phyloP scores from a whole-genome alignment of 2,888 invertebrate species.

The Scaptomyza parva region DNA sequence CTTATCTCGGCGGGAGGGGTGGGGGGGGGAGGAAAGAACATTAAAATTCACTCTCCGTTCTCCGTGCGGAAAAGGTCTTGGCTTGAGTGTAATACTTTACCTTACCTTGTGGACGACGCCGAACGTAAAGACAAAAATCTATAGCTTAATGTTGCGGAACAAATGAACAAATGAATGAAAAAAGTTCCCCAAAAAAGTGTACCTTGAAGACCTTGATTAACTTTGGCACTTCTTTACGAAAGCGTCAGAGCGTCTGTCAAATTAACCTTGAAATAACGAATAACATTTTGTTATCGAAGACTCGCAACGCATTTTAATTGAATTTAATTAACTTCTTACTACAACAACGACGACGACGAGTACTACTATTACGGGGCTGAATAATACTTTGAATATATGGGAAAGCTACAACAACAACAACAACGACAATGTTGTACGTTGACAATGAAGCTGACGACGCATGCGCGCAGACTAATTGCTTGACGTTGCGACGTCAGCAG shows the following conservation, averaged over 20 bases:
- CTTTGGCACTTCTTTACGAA: slow-evolving; percentile 71
- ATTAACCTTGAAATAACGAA: slow-evolving; percentile 77
- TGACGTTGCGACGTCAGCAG: slow-evolving; percentile 10
- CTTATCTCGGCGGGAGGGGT: no score
- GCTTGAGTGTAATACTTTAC: slow-evolving; percentile 52
- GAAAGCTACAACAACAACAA: slow-evolving; percentile 52
- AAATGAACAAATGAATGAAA: slow-evolving; percentile 57
- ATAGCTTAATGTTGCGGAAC: slow-evolving; percentile 72
- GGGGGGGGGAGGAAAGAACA: no score
- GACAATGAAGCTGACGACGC: slow-evolving; percentile 77
- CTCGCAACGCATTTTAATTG: slow-evolving; percentile 78
- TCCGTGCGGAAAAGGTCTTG: slow-evolving; percentile 50
- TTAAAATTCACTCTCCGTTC: slow-evolving; percentile 41
- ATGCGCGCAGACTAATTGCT: slow-evolving; percentile 80
- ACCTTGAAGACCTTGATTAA: slow-evolving; percentile 12
- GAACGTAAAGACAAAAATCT: slow-evolving; percentile 13
- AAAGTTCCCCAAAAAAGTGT: no score
- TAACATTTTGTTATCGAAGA: slow-evolving; percentile 80
- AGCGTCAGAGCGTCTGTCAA: slow-evolving; percentile 66
- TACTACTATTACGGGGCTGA: slow-evolving; percentile 29
- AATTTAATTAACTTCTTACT: slow-evolving; percentile 74
- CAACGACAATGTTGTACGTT: slow-evolving; percentile 35
- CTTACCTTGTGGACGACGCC: slow-evolving; percentile 40
- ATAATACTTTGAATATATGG: slow-evolving; percentile 79
- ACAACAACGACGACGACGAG: slow-evolving; percentile 40